phyloP scores from a whole-genome alignment of 1,140 invertebrate genomes.

The Magallana ariakensis region DNA sequence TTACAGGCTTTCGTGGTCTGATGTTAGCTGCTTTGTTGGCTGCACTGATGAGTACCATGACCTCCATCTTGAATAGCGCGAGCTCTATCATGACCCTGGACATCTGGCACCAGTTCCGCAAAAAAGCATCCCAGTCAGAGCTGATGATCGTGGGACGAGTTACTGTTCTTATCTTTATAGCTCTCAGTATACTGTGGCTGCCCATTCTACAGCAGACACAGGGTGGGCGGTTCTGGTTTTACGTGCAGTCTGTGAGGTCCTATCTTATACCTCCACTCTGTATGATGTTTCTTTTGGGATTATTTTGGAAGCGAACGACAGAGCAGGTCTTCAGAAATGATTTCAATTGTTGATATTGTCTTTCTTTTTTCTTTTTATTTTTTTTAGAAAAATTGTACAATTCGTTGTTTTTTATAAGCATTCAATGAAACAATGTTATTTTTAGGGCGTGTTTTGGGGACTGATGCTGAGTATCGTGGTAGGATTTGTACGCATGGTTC shows the following conservation, averaged over 20 bases:
- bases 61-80: slow-evolving; percentile 83
- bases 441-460: slow-evolving; percentile 82
- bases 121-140: slow-evolving; percentile 79
- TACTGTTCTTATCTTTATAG: slow-evolving; percentile 79
- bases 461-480: slow-evolving; percentile 81
- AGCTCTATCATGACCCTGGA: slow-evolving; percentile 83
- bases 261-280: slow-evolving; percentile 82
- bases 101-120: slow-evolving; percentile 80
- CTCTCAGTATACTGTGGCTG: slow-evolving; percentile 81
- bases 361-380: too few relatives aligned
- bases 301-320: slow-evolving; percentile 81
- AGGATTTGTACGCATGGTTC: slow-evolving; percentile 76
- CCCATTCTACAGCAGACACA: slow-evolving; percentile 81
- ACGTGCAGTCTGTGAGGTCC: slow-evolving; percentile 81
- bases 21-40: slow-evolving; percentile 82
- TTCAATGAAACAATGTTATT: neutral
- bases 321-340: slow-evolving; percentile 77
- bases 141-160: slow-evolving; percentile 80
- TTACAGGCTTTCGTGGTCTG: slow-evolving; percentile 77
- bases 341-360: too few relatives aligned
- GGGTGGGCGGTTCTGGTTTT: slow-evolving; percentile 81
- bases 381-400: too few relatives aligned
- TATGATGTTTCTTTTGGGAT: slow-evolving; percentile 81
- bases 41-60: slow-evolving; percentile 82
- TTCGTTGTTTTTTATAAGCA: too few relatives aligned